phyloP scores from a whole-genome alignment of 35 echinoderm and acorn worm species.

The Chiridota heheva region DNA sequence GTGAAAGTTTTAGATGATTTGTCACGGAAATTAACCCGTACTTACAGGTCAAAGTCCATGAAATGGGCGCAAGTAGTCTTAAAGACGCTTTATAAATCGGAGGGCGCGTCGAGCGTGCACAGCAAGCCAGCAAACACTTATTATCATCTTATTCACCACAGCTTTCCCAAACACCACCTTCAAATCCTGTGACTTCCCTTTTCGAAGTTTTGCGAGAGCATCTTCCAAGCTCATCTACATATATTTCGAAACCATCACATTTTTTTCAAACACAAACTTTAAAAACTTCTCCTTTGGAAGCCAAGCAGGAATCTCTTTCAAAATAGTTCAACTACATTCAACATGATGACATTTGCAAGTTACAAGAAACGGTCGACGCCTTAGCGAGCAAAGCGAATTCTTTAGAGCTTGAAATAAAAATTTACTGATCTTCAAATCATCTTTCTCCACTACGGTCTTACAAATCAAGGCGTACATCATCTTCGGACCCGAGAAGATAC shows the following conservation, averaged over 20 bases:
- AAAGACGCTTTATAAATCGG: no score
- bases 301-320: background rate
- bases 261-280: background rate
- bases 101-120: no score
- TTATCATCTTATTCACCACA: no score
- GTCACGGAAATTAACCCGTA: background rate
- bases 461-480: background rate
- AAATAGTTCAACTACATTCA: background rate
- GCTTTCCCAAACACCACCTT: background rate
- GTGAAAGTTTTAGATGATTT: background rate
- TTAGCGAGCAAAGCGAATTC: background rate
- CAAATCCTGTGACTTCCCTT: background rate
- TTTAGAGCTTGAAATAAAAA: background rate
- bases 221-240: background rate
- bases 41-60: constrained; percentile 1
- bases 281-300: background rate
- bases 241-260: background rate
- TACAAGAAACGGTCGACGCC: background rate
- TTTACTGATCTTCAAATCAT: background rate
- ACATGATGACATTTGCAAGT: background rate
- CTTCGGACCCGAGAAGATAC: background rate
- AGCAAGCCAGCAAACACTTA: no score
- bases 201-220: background rate
- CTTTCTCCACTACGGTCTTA: background rate
- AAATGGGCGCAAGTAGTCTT: constrained; percentile 8